Evolutionary conservation across 1,140 invertebrate genomes (phyloP), one percentile per base, ranked within the genome.

Genomic region (Mercenaria mercenaria): DNA sequence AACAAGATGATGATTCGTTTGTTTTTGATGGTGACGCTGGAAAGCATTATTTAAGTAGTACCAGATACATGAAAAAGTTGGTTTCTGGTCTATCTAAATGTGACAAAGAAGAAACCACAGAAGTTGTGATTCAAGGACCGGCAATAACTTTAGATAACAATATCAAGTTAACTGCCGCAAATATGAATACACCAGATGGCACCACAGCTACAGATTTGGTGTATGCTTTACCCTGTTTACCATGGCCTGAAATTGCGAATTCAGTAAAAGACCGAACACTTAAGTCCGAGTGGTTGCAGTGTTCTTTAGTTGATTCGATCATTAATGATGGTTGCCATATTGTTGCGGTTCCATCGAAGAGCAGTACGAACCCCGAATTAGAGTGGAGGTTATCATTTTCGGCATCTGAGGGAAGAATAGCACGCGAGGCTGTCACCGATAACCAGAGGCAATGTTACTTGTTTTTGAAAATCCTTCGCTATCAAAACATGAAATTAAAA

Each of bases 301-400:
- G 0, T 15, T 43, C 80, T 6, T 43, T 89, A 0, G 56, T 91
- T 23, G 43, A 91, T 3, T 47, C 39, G 0, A 84, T 91, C 18
- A 67, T 89, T 47, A 29, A 34, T 29, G 74, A 80, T 29, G 86
- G 90, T 23, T 86, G 87, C 34, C 77, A 91, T 56, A n/a, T 89
- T 2, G 90, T 91, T n/a, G 72, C 90, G 4, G 90, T 91, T 18
- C 76, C 90, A 1, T 87, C 88, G 10, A 85, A 81, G 37, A 41
- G 20, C 34, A 72, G 47, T 26, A 10, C 23, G n/a, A 86, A 67
- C 26, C 86, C 86, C 1, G 86, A 91, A 11, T 50, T 89, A 15
- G 90, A 86, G 81, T 91, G 90, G 90, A 52, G 90, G 39, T 39
- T 91, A 32, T 91, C 90, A 11, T 91, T 91, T 76, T 82, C 90